These are phyloP conservation scores for Eupeodes luniger DNA, from an alignment of 2,888 invertebrate genomes.

Conservation along the genomic window DNA sequence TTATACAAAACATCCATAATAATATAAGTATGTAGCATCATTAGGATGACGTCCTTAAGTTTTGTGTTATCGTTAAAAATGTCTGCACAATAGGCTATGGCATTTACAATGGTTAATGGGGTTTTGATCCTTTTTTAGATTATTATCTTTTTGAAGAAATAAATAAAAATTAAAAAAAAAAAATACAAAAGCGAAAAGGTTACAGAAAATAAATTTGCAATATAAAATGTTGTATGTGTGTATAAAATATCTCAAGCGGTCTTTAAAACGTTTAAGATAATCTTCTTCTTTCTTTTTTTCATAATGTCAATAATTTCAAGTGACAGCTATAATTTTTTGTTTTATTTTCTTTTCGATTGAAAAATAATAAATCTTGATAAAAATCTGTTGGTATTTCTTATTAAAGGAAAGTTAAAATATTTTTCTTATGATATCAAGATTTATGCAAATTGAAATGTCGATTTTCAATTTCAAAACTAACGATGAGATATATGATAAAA, in stretches of 20 bases:
- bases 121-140: constrained; percentile 60
- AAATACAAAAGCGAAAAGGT: background rate
- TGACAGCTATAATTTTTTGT: constrained; percentile 4
- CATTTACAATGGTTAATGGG: constrained; percentile 63
- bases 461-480: no score
- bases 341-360: background rate
- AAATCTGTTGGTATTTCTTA: background rate
- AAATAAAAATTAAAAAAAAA: background rate
- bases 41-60: constrained; percentile 57
- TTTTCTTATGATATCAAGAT: background rate
- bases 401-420: background rate
- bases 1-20: background rate
- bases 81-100: constrained; percentile 57
- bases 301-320: constrained; percentile 20
- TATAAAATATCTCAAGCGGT: constrained; percentile 5
- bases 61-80: constrained; percentile 72
- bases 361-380: background rate
- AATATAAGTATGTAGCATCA: constrained; percentile 35
- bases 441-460: no score
- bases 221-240: background rate
- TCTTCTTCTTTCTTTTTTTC: constrained; percentile 10
- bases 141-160: constrained; percentile 23
- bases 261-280: constrained; percentile 37
- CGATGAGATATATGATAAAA: no score
- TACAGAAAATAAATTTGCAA: background rate